Conservation (phyloP, 2,888 invertebrate species). For the Drepanosiphum platanoidis region DNA sequence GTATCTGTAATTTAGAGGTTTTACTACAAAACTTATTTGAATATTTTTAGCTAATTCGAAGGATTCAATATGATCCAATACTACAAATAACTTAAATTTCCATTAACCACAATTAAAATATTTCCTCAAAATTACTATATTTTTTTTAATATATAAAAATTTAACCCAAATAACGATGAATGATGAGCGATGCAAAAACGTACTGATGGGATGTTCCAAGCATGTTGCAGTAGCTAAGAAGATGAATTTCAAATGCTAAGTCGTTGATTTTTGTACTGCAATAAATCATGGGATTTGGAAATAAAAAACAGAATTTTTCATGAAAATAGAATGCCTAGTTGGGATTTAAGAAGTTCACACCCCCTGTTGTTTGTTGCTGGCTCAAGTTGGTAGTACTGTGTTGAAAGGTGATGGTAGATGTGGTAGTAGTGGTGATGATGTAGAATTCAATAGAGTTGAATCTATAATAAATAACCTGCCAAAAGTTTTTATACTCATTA, state of each 20-base stretch:
- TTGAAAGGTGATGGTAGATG: constrained; percentile 51
- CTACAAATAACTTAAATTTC: not conserved
- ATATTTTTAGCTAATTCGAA: not conserved
- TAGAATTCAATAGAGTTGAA: constrained; percentile 53
- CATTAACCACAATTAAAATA: not conserved
- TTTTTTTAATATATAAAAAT: constrained; percentile 34
- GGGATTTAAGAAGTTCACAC: constrained; percentile 46
- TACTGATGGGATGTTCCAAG: constrained; percentile 30
- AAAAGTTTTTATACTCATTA: constrained; percentile 55
- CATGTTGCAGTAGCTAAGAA: constrained; percentile 31
- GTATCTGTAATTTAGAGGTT: not conserved
- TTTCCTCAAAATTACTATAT: constrained; percentile 1
- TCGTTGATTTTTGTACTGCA: constrained; percentile 24
- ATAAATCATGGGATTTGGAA: constrained; percentile 16
- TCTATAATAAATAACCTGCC: constrained; percentile 61
- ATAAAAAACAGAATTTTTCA: constrained; percentile 12
- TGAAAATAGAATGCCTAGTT: constrained; percentile 33
- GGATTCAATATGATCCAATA: not conserved
- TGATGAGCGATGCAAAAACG: constrained; percentile 41
- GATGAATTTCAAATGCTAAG: constrained; percentile 40
- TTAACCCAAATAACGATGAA: constrained; percentile 48
- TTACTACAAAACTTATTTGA: not conserved
- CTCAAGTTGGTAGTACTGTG: constrained; percentile 59
- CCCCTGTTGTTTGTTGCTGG: constrained; percentile 53
- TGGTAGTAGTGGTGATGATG: constrained; percentile 47